phyloP scores from a whole-genome alignment of 2,113 vertebrate genomes.

The Syrrhaptes paradoxus region DNA sequence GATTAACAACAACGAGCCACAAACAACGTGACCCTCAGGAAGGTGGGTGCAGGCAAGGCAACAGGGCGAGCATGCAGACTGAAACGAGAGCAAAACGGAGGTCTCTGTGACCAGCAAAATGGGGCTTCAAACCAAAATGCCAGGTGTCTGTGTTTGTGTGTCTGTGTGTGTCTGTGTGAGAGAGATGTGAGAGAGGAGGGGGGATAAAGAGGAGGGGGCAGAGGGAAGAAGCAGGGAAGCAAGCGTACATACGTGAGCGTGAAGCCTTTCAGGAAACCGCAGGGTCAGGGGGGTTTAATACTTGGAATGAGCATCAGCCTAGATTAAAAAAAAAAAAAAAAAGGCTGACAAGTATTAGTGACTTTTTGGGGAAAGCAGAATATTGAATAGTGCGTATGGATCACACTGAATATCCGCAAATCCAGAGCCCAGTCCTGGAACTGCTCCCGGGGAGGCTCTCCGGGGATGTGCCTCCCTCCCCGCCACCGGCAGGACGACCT shows the following conservation, averaged over 20 bases:
- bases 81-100: slow-evolving; percentile 34
- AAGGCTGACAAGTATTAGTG: not conserved
- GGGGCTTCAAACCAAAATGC: slow-evolving; percentile 10
- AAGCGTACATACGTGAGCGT: not conserved
- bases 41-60: slow-evolving; percentile 62
- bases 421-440: not conserved
- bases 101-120: not conserved
- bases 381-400: not conserved
- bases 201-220: not conserved
- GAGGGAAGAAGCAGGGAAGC: slow-evolving; percentile 6
- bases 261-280: not conserved
- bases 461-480: not conserved
- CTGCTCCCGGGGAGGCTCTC: not conserved
- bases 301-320: slow-evolving; percentile 1
- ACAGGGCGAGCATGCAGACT: slow-evolving; percentile 65
- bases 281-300: not conserved
- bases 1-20: not conserved
- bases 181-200: not conserved
- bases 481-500: not conserved
- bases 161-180: not conserved
- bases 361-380: not conserved
- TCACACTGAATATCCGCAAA: not conserved
- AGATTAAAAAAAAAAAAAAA: not conserved
- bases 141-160: not conserved
- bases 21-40: not conserved